A percentile compares a stretch with the other conserved stretches of the same genome.
phyloP scores from a whole-genome alignment of 2,113 vertebrate genomes.

The Chloropsis cyanopogon region DNA sequence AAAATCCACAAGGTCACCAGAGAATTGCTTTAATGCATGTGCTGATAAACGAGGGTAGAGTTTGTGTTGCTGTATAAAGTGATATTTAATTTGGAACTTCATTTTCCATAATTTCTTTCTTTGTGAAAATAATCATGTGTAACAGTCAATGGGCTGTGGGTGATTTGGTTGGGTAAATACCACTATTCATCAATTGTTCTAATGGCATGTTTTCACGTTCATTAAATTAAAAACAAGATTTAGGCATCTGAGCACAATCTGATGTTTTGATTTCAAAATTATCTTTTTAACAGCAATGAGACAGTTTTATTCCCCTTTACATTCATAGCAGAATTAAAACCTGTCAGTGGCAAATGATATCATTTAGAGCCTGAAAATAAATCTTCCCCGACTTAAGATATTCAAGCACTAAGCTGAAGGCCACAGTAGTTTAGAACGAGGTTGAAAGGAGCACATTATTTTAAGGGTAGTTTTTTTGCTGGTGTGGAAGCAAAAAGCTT shows the following conservation, averaged over 20 bases:
- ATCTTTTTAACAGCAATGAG: not conserved
- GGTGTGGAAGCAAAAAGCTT: not conserved
- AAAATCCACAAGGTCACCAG: not conserved
- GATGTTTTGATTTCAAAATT: not conserved
- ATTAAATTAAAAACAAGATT: not conserved
- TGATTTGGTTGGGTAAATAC: not conserved
- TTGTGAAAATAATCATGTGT: not conserved
- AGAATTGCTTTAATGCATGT: not conserved
- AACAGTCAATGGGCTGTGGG: not conserved
- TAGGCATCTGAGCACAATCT: not conserved
- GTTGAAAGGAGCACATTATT: not conserved
- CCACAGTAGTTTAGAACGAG: not conserved
- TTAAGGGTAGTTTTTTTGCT: not conserved
- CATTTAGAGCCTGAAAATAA: not conserved
- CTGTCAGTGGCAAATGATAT: not conserved
- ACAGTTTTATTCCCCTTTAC: not conserved
- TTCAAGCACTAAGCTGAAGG: not conserved
- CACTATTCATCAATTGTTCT: not conserved
- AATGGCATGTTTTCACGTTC: not conserved
- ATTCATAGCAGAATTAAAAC: not conserved
- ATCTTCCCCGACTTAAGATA: not conserved
- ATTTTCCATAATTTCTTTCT: not conserved
- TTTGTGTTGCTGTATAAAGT: not conserved
- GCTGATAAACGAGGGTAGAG: not conserved
- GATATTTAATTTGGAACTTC: not conserved